Conservation (phyloP, 1,140 invertebrate genomes). For the Oscheius sp. region DNA sequence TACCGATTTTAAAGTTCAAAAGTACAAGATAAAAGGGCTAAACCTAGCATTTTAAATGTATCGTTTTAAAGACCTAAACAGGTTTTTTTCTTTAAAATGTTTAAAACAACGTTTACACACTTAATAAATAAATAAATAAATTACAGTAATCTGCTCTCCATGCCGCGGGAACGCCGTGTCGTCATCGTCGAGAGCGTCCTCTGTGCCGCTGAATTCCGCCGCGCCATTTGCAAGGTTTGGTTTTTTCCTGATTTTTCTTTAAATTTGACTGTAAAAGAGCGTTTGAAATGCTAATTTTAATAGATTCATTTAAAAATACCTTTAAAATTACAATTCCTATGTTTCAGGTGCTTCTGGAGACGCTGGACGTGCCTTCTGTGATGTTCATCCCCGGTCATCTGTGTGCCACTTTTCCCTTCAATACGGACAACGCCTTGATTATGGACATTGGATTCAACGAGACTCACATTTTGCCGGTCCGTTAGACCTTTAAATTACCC, state of each 20-base stretch:
- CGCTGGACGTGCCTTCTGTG: background rate
- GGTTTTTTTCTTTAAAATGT: no score
- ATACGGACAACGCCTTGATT: background rate
- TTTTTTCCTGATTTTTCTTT: background rate
- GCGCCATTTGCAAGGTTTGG: background rate
- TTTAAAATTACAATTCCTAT: background rate
- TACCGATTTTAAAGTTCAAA: no score
- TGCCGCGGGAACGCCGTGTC: background rate
- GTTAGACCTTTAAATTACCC: background rate
- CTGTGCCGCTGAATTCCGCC: background rate
- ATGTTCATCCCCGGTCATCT: conserved; percentile 5
- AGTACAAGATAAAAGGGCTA: no score
- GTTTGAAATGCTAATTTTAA: background rate
- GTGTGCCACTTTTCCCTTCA: conserved; percentile 6
- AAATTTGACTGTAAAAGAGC: background rate
- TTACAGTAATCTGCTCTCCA: background rate
- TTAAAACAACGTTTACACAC: no score
- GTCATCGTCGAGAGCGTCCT: background rate
- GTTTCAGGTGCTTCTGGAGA: background rate
- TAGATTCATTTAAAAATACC: background rate
- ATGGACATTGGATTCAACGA: background rate
- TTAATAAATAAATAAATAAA: no score
- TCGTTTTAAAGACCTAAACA: no score
- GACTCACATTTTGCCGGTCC: background rate
- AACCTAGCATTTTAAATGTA: no score